Evolutionary conservation across 2,113 vertebrate species (phyloP), one percentile per base, ranked within the genome.

Genomic region (Alexandromys fortis): DNA sequence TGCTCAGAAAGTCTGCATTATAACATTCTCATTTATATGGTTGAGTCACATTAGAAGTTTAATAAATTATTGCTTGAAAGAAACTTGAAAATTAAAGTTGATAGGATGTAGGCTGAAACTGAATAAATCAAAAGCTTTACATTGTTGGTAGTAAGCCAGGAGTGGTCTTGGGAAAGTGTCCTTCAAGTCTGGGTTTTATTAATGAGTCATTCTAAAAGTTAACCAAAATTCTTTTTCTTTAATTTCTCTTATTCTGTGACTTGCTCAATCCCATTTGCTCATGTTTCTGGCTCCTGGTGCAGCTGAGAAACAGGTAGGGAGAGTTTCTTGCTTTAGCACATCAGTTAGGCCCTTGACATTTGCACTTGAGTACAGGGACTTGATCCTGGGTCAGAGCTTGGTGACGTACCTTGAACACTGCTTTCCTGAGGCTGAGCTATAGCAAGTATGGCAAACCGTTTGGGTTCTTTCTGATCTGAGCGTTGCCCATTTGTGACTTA

Each of bases 41-140:
- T 95, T 94, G 96, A 90, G 77, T 97, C 85, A 85, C 86, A 90
- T 97, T 96, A 33, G 77, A 90, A 96, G 90, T 97, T 97, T 96
- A 97, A 96, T 97, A 96, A 97, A 97, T 98, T 97, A 97, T 81
- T 97, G 94, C 97, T 94, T 85, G 88, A 93, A 97, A 96, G 96
- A 93, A 96, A 94, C 93, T 97, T 96, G 95, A 94, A 97, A 97
- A 97, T 98, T 96, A 97, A 97, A 96, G 88, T 95, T 94, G 95
- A 95, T 97, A 93, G 61, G 94, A 86, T 86, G 85, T 86, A 96
- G 94, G 88, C 94, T 89, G 93, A 95, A 97, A 96, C 26, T 76
- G 95, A 97, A 96, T 96, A 96, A 94, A 93, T 97, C 94, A 96
- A 90, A 95, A 42, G 92, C 92, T 93, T 96, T 95, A 92, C 93